Conservation (phyloP, 2,113 vertebrate genomes). For the Carlito syrichta region DNA sequence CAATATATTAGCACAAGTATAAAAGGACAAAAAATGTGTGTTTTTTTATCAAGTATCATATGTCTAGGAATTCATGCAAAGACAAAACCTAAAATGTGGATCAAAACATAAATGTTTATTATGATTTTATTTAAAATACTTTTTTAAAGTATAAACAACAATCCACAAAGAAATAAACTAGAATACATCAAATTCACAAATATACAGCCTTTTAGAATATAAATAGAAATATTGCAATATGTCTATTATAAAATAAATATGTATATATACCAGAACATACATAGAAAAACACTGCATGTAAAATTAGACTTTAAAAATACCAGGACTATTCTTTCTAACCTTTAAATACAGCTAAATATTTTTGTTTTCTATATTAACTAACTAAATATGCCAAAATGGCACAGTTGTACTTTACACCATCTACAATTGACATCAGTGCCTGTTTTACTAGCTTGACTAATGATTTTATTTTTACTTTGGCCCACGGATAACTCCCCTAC, state of each 20-base stretch:
- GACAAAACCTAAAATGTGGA: neutral
- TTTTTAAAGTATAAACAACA: neutral
- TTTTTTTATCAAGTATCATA: neutral
- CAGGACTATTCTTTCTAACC: neutral
- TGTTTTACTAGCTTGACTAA: neutral
- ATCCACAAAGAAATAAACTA: neutral
- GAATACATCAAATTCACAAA: neutral
- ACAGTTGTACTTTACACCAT: neutral
- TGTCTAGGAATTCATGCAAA: neutral
- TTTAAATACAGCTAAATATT: neutral
- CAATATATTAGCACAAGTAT: neutral
- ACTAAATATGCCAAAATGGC: neutral
- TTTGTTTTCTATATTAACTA: neutral
- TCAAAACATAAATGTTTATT: neutral
- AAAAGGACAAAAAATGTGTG: too few relatives aligned
- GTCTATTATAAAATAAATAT: neutral
- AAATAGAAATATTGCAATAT: neutral
- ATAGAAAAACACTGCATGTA: neutral
- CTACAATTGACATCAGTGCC: accelerated
- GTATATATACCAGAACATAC: neutral
- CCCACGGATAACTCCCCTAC: neutral
- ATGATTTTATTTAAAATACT: neutral
- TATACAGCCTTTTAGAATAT: neutral
- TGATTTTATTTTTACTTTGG: neutral
- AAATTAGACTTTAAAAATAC: neutral